phyloP scores from a whole-genome alignment of 2,113 vertebrate species.

The Bungarus multicinctus region DNA sequence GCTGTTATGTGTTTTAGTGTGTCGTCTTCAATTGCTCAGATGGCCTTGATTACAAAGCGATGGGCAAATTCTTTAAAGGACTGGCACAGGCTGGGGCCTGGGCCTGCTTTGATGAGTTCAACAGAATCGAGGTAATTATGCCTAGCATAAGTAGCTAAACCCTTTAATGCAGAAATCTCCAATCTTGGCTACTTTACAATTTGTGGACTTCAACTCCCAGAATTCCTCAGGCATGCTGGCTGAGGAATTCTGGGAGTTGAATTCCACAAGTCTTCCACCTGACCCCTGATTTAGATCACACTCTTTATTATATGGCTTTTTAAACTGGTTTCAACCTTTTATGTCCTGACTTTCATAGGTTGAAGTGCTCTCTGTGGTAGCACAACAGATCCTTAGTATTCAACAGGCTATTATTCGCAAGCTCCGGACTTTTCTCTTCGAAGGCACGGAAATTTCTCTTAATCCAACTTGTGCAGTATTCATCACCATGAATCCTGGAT shows the following conservation, averaged over 20 bases:
- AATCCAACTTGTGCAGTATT: conserved; percentile 91
- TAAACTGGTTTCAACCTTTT: background rate
- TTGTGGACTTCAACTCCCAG: background rate
- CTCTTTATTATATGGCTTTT: background rate
- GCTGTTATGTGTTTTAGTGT: conserved; percentile 71
- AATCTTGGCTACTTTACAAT: background rate
- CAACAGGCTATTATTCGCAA: conserved; percentile 85
- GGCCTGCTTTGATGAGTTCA: conserved; percentile 96
- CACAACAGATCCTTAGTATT: conserved; percentile 91
- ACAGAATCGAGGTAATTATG: conserved; percentile 86
- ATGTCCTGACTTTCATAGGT: conserved; percentile 70
- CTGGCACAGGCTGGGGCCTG: conserved; percentile 91
- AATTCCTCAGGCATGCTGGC: background rate
- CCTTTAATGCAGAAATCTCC: background rate
- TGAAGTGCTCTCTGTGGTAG: conserved; percentile 93
- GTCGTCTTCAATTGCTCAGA: conserved; percentile 97
- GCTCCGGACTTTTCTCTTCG: conserved; percentile 84
- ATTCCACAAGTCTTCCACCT: background rate
- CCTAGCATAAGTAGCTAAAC: background rate
- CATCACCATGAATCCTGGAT: conserved; percentile 96
- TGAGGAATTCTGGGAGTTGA: no score
- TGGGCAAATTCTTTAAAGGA: conserved; percentile 97
- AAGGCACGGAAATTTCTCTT: conserved; percentile 87
- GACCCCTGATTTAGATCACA: background rate
- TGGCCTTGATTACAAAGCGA: conserved; percentile 92